These are phyloP conservation scores for Harpalus rufipes DNA, from an alignment of 2,888 invertebrate species.

Conservation along the genomic window DNA sequence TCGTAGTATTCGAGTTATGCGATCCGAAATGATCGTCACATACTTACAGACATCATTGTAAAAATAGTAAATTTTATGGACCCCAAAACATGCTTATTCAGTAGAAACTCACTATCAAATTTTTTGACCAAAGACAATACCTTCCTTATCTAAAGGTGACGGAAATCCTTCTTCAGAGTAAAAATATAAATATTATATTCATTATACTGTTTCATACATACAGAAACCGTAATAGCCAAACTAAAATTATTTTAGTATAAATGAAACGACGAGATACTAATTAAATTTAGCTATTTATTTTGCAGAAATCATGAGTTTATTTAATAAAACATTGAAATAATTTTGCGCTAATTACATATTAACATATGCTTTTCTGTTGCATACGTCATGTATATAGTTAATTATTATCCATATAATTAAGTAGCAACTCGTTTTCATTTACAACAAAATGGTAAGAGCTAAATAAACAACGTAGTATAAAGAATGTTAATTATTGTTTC, in stretches of 20 bases:
- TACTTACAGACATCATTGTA: too few relatives aligned
- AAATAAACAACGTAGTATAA: conserved; percentile 26
- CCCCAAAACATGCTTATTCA: too few relatives aligned
- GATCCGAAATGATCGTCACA: too few relatives aligned
- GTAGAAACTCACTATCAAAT: too few relatives aligned
- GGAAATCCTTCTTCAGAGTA: too few relatives aligned
- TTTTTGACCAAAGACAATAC: too few relatives aligned
- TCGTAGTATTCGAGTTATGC: too few relatives aligned
- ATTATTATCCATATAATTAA: conserved; percentile 17
- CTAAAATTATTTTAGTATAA: not conserved
- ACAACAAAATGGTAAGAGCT: conserved; percentile 15
- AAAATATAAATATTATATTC: not conserved
- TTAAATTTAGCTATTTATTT: not conserved
- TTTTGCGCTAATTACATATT: not conserved
- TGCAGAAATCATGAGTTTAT: not conserved
- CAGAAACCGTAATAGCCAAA: not conserved
- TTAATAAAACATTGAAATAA: not conserved
- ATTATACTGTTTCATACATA: not conserved
- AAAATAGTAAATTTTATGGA: too few relatives aligned
- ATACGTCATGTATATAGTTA: not conserved
- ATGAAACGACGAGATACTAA: not conserved
- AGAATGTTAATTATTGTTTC: conserved; percentile 31
- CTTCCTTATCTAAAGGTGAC: too few relatives aligned
- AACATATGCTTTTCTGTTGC: not conserved
- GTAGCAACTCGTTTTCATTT: conserved; percentile 7